Evolutionary conservation across 2,113 vertebrate genomes (phyloP), one percentile per base, ranked within the genome.

Genomic region (Fregetta grallaria): DNA sequence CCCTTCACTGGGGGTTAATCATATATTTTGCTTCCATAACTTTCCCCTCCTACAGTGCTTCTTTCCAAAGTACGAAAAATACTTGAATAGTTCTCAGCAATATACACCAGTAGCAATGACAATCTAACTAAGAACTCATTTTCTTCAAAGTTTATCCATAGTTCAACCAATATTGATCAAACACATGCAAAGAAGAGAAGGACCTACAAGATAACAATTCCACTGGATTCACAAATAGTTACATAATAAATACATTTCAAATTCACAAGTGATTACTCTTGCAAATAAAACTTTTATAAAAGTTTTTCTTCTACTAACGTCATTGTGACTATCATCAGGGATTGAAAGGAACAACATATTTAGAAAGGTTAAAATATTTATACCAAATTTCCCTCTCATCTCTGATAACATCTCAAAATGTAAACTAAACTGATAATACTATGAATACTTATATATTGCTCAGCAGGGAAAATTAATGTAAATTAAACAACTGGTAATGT

Each of bases 391-490:
- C 75, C 72, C 58, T 80, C 84, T 90, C 36, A 83, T 84, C 65
- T 88, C 65, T 86, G 65, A 11, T 94, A 94, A 83, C 56, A 86
- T 89, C 89, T 89, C 76, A 67, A 87, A 89, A 91, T 50, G 47
- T 36, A 82, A 96, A 91, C 58, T 63, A 62, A 88, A 87, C 72
- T 56, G 56, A 50, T 65, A 91, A 59, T 50, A 63, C 22, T 10
- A 78, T 95, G 82, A 94, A 97, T 96, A 97, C 94, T 95, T 79
- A 96, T 89, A 72, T 63, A 71, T 77, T 84, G 42, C 68, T 97
- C 73, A 92, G n/a, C 40, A 16, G 70, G 73, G 49, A 59, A 93
- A 97, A 94, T 65, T 49, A 80, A 90, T 50, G 45, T 34, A 92
- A 96, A 96, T 88, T 78, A 88, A 96, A 73, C 56, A 90, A 67